phyloP scores from a whole-genome alignment of 2,797 vertebrate species.

The Vipera latastei region DNA sequence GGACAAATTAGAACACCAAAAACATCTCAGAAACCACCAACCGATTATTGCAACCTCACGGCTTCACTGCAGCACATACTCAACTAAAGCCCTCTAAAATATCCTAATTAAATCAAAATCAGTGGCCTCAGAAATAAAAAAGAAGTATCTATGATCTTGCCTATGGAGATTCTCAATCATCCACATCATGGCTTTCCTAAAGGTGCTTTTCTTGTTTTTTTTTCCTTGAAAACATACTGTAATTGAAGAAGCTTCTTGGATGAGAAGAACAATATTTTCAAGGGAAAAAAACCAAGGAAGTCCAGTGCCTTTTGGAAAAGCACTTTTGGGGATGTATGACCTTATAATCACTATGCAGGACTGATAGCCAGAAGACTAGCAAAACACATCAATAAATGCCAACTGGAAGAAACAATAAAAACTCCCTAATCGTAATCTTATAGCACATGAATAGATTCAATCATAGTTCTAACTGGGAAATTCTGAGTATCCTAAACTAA shows the following conservation, averaged over 20 bases:
- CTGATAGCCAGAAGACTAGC: not conserved
- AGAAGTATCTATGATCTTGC: not conserved
- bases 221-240: not conserved
- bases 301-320: not conserved
- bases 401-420: not conserved
- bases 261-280: not conserved
- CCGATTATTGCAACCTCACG: too few relatives aligned
- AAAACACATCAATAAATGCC: not conserved
- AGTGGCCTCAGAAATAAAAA: not conserved
- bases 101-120: not conserved
- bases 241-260: not conserved
- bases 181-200: not conserved
- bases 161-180: not conserved
- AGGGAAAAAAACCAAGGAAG: not conserved
- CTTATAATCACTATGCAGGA: not conserved
- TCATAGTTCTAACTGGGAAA: not conserved
- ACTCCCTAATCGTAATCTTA: not conserved
- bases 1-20: not conserved
- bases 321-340: not conserved
- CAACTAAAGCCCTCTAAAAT: not conserved
- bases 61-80: not conserved
- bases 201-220: not conserved
- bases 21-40: not conserved
- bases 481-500: not conserved
- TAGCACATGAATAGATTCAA: not conserved